A percentile compares a stretch with the other conserved stretches of the same genome.
Evolutionary conservation across 1,140 invertebrate species (phyloP).

Genomic region (Trichonephila clavipes): DNA sequence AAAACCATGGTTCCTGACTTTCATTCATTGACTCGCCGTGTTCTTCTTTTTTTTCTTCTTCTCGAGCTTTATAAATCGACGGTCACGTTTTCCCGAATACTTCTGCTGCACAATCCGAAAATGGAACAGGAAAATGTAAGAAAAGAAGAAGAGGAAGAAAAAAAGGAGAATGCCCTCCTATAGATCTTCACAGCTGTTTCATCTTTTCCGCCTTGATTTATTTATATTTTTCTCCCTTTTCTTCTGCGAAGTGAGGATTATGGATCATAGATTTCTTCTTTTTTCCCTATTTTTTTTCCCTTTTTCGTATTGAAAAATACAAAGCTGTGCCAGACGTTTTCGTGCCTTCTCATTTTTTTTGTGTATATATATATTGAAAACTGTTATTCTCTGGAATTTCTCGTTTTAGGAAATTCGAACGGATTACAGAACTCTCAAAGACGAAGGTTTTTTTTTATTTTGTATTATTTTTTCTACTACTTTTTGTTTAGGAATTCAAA

Average conservation of each 20-base stretch:
- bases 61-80: slow-evolving; percentile 29
- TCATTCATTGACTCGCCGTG: not conserved
- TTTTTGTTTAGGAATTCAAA: slow-evolving; percentile 6
- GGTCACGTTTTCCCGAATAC: slow-evolving; percentile 27
- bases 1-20: not conserved
- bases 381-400: slow-evolving; percentile 43
- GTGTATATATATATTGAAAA: slow-evolving; percentile 1
- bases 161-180: slow-evolving; percentile 42
- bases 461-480: not conserved
- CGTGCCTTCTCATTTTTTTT: slow-evolving; percentile 11
- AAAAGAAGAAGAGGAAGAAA: not conserved
- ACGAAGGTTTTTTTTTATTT: not conserved
- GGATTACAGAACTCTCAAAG: not conserved
- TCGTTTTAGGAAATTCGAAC: slow-evolving; percentile 32
- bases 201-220: slow-evolving; percentile 54
- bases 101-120: slow-evolving; percentile 30
- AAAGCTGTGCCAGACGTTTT: slow-evolving; percentile 24
- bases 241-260: slow-evolving; percentile 35
- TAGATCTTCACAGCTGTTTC: slow-evolving; percentile 60
- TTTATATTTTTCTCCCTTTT: slow-evolving; percentile 42
- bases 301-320: slow-evolving; percentile 13
- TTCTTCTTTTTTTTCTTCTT: not conserved
- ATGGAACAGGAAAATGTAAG: slow-evolving; percentile 44
- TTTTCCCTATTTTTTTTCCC: not conserved
- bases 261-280: slow-evolving; percentile 33